A percentile compares a stretch with the other conserved stretches of the same genome.
These are phyloP conservation scores for Drosophila dives DNA, from an alignment of 2,888 invertebrate species.

Conservation along the genomic window DNA sequence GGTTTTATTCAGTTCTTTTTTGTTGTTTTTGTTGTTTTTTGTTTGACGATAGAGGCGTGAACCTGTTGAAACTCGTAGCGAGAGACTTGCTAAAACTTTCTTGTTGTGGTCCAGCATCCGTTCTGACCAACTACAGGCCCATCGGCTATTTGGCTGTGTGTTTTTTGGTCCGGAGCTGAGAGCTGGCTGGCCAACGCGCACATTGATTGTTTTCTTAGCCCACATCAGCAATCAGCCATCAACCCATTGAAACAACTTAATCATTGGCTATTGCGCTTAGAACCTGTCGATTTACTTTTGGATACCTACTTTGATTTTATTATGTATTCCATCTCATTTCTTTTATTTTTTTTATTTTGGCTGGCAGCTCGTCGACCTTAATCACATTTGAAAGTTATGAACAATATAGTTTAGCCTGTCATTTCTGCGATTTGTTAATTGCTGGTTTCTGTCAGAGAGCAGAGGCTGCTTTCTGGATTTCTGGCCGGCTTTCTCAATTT, in stretches of 20 bases:
- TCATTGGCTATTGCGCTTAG: conserved; percentile 60
- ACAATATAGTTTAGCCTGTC: conserved; percentile 17
- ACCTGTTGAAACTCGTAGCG: conserved; percentile 79
- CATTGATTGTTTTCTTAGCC: conserved; percentile 35
- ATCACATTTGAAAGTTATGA: conserved; percentile 75
- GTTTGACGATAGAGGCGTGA: conserved; percentile 76
- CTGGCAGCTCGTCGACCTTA: conserved; percentile 64
- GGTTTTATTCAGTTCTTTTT: conserved; percentile 21
- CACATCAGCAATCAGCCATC: conserved; percentile 14
- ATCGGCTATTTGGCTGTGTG: conserved; percentile 34
- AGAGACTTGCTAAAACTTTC: conserved; percentile 35
- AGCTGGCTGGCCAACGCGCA: conserved; percentile 29
- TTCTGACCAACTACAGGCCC: conserved; percentile 32
- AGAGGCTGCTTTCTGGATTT: conserved; percentile 1
- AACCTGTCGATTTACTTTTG: conserved; percentile 60
- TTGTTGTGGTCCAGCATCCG: conserved; percentile 45
- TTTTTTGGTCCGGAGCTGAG: conserved; percentile 10
- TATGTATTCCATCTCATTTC: conserved; percentile 11
- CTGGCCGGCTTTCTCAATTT: conserved; percentile 55
- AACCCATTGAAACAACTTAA: conserved; percentile 46
- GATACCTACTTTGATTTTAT: conserved; percentile 13
- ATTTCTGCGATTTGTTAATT: conserved; percentile 45
- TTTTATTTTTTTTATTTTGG: conserved; percentile 2
- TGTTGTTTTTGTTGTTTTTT: conserved; percentile 6
- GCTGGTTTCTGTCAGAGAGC: conserved; percentile 10